Base-by-base conservation (phyloP, 1,140 invertebrate genomes). In the Trichoplusia ni region DNA sequence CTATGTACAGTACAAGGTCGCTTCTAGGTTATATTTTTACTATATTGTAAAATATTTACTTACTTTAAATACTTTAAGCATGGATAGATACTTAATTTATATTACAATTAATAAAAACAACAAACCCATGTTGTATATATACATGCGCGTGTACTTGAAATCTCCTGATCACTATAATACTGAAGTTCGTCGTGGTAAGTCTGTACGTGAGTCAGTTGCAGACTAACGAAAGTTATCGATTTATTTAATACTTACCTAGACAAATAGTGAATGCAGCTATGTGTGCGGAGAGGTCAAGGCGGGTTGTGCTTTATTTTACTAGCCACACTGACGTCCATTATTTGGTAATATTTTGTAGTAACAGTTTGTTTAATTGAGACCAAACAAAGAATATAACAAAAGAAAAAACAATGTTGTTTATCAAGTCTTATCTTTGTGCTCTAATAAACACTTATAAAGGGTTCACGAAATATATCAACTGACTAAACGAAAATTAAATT, bases 261-360 rank as follows among this genome's bases (percentile, higher is more conserved):
- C 58, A 65, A 70, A 58, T 59, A 67, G 60, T 62, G 40, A 67
- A 60, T 71, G 69, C 69, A 71, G 60, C 60, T 42, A 54, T 49
- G 51, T 56, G 51, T 56, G 38, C 46, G 51, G 31, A 67, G 65
- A 71, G 69, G 59, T 67, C 64, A 71, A 67, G 64, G 59, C 46
- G 54, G 29, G 49, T 56, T 16, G 25, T 42, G 58, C 14, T 62
- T 56, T 53, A 38, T 53, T 62, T 46, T 21, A 58, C 21, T 56
- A 40, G 35, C 44, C 25, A 44, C 54, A 40, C 18, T 58, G 38
- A 44, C 19, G 35, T 35, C 29, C 47, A 49, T 51, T 51, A 35
- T 35, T 35, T 35, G 47, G 29, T 51, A 33, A 51, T 51, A 35
- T 51, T 35, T 51, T 21, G 40, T 44, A 35, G n/a, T 51, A 21